Percentiles rank a stretch among this genome's conserved stretches.
Evolutionary conservation across 2,888 invertebrate genomes (phyloP).

Genomic region (Phengaris arion): DNA sequence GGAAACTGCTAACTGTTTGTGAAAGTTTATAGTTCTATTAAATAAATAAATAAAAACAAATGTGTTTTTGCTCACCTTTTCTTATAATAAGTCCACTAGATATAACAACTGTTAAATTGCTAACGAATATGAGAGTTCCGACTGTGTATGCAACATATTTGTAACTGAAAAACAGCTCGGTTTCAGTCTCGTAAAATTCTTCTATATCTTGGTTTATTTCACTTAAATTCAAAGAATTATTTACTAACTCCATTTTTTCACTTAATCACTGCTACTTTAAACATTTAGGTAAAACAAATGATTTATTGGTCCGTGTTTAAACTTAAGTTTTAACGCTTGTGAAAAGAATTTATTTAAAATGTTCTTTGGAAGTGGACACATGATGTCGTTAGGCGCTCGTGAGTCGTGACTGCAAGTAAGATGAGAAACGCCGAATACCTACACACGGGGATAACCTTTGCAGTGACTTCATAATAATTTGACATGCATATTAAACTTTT

Average conservation of each 20-base stretch:
- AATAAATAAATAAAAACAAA: background rate
- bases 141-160: conserved; percentile 77
- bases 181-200: conserved; percentile 56
- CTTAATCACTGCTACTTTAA: background rate
- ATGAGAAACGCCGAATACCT: background rate
- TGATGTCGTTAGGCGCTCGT: background rate
- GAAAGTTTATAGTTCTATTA: no score
- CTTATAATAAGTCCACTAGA: conserved; percentile 83
- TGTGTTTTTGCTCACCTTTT: conserved; percentile 66
- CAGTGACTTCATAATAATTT: background rate
- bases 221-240: background rate
- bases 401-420: background rate
- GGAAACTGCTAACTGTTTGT: no score
- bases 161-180: conserved; percentile 69
- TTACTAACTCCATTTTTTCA: background rate
- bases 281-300: no score
- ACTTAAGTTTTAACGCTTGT: background rate
- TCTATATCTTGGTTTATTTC: conserved; percentile 42
- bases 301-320: no score
- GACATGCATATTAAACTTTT: background rate
- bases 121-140: conserved; percentile 76
- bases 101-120: conserved; percentile 81
- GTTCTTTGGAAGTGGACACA: background rate
- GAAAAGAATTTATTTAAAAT: background rate
- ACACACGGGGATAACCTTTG: background rate